phyloP scores from a whole-genome alignment of 2,113 vertebrate species.

The Dascyllus trimaculatus region DNA sequence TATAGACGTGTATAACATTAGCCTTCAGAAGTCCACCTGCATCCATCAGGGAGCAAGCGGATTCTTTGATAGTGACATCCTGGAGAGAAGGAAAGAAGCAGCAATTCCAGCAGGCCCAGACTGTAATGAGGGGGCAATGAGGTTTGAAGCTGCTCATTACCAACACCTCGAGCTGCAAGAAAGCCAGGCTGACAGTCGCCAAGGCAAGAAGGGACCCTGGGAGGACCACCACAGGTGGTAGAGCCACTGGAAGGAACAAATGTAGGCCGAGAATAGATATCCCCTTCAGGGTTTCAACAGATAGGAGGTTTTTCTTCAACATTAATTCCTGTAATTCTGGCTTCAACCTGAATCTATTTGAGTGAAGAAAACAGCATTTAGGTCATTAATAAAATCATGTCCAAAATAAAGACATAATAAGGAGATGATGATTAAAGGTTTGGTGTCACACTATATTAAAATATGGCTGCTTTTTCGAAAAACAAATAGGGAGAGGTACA shows the following conservation, averaged over 20 bases:
- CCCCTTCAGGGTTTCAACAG: slow-evolving; percentile 33
- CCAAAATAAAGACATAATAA: slow-evolving; percentile 23
- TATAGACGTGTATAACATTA: background rate
- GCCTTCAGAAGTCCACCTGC: slow-evolving; percentile 35
- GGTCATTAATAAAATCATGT: slow-evolving; percentile 9
- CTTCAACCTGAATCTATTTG: slow-evolving; percentile 1
- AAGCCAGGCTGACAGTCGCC: slow-evolving; percentile 45
- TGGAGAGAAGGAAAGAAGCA: slow-evolving; percentile 50
- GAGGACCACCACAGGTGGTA: slow-evolving; percentile 38
- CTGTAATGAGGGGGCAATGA: slow-evolving; percentile 76
- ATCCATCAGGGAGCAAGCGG: slow-evolving; percentile 43
- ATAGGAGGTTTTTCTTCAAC: slow-evolving; percentile 29
- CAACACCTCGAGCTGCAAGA: slow-evolving; percentile 55
- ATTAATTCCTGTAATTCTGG: slow-evolving; percentile 28
- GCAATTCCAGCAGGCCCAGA: slow-evolving; percentile 52
- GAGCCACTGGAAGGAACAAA: slow-evolving; percentile 60
- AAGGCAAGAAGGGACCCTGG: slow-evolving; percentile 41
- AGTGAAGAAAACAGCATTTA: background rate
- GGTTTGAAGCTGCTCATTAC: slow-evolving; percentile 73
- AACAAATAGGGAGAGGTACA: background rate
- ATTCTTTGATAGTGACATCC: slow-evolving; percentile 69
- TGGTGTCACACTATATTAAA: background rate
- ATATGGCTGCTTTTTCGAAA: background rate
- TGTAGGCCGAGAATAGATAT: slow-evolving; percentile 58
- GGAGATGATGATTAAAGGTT: background rate